Percentiles rank a stretch among this genome's conserved stretches.
Conservation (phyloP, 2,888 invertebrate genomes). For the Caenorhabditis imperialis region DNA sequence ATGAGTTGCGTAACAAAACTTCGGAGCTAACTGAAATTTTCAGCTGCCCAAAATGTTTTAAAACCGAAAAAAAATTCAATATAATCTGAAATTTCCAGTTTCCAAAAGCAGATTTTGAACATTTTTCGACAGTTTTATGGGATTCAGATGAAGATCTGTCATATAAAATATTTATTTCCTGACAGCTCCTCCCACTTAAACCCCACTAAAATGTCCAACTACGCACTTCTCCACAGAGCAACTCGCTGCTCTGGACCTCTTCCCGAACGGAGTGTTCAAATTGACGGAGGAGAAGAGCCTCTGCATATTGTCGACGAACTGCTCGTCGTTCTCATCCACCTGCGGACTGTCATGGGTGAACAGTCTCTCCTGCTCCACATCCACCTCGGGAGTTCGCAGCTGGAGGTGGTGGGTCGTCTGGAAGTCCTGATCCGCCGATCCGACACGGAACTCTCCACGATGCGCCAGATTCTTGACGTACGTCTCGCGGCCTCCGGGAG, state of each 20-base stretch:
- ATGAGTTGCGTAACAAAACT: too few species aligned
- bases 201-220: too few species aligned
- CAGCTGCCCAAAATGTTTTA: too few species aligned
- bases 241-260: slow-evolving; percentile 27
- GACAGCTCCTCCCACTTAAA: too few species aligned
- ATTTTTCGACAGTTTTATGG: too few species aligned
- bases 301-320: slow-evolving; percentile 19
- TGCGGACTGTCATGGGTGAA: slow-evolving; percentile 28
- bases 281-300: slow-evolving; percentile 3
- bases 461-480: neutral
- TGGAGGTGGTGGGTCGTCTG: slow-evolving; percentile 31
- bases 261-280: slow-evolving; percentile 18
- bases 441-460: slow-evolving; percentile 6
- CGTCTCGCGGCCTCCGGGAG: slow-evolving; percentile 16
- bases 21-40: too few species aligned
- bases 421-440: slow-evolving; percentile 14
- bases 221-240: slow-evolving; percentile 19
- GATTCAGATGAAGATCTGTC: too few species aligned
- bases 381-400: slow-evolving; percentile 18
- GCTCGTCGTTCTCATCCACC: slow-evolving; percentile 19
- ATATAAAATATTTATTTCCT: too few species aligned
- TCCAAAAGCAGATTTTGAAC: too few species aligned
- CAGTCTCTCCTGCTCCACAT: slow-evolving; percentile 32
- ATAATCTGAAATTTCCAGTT: too few species aligned
- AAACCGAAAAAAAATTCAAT: too few species aligned